These are phyloP conservation scores for Troides aeacus DNA, from an alignment of 2,888 invertebrate species.

Conservation along the genomic window DNA sequence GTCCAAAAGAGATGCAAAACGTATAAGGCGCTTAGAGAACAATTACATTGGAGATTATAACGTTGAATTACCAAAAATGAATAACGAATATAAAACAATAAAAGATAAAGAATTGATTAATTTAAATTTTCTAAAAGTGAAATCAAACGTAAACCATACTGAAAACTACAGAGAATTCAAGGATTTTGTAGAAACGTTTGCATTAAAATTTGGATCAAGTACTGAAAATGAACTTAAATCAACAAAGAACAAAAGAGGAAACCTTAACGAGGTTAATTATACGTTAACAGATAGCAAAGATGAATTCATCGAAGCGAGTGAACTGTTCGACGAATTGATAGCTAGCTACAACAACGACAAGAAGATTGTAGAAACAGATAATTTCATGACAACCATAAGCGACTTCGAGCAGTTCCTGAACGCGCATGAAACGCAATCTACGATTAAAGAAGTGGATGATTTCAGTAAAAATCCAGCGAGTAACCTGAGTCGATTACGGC, in stretches of 20 bases:
- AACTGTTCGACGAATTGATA: conserved; percentile 17
- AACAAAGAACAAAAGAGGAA: conserved; percentile 46
- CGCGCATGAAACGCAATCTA: conserved; percentile 19
- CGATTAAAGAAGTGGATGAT: neutral
- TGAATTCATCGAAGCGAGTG: conserved; percentile 21
- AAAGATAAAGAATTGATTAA: conserved; percentile 36
- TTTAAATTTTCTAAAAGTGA: conserved; percentile 41
- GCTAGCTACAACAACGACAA: conserved; percentile 6
- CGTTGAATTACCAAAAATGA: conserved; percentile 9
- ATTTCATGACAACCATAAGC: conserved; percentile 12
- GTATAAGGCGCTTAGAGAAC: conserved; percentile 40
- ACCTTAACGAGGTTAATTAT: conserved; percentile 55
- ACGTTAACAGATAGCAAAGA: conserved; percentile 34
- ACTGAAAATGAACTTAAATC: conserved; percentile 48
- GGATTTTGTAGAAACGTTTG: conserved; percentile 60
- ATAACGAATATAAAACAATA: conserved; percentile 9
- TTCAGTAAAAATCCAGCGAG: conserved; percentile 38
- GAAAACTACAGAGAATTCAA: conserved; percentile 41
- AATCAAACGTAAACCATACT: conserved; percentile 33
- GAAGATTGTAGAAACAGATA: conserved; percentile 9
- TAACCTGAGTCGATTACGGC: conserved; percentile 48
- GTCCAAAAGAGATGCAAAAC: conserved; percentile 38
- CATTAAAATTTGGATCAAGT: conserved; percentile 56
- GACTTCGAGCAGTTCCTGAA: conserved; percentile 23
- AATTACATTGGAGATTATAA: conserved; percentile 27